Evolutionary conservation across 2,797 vertebrate genomes (phyloP).

Genomic region (Apogon talboti): DNA sequence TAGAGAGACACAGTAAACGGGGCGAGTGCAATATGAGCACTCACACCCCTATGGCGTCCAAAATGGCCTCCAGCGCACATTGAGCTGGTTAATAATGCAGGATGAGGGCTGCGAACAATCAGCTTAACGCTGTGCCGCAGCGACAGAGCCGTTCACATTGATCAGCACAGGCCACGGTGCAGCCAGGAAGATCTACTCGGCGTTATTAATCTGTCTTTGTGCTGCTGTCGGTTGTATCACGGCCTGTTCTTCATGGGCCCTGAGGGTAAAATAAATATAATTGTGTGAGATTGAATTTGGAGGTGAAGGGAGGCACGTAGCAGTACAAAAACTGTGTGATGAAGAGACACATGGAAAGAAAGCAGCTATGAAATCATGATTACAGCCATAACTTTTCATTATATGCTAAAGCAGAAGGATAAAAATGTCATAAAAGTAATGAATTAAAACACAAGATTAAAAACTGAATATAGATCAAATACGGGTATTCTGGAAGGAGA

Average conservation of each 20-base stretch:
- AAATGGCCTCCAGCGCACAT: slow-evolving; percentile 36
- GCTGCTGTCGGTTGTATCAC: neutral
- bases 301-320: neutral
- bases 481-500: no score
- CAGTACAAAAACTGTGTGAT: neutral
- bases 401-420: neutral
- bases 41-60: slow-evolving; percentile 22
- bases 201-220: slow-evolving; percentile 29
- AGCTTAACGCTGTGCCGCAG: slow-evolving; percentile 37
- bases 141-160: slow-evolving; percentile 19
- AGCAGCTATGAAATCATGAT: neutral
- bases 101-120: slow-evolving; percentile 32
- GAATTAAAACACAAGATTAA: neutral
- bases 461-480: no score
- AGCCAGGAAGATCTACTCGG: slow-evolving; percentile 22
- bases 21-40: slow-evolving; percentile 27
- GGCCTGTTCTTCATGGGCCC: slow-evolving; percentile 1
- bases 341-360: neutral
- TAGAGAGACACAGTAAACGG: slow-evolving; percentile 38
- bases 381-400: neutral
- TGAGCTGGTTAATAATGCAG: slow-evolving; percentile 65
- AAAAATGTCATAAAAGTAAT: neutral
- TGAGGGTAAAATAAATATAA: slow-evolving; percentile 27
- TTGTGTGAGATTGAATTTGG: slow-evolving; percentile 9
- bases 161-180: slow-evolving; percentile 26